A percentile compares a stretch with the other conserved stretches of the same genome.
Conservation (phyloP, 2,888 invertebrate species). For the Morpho helenor region DNA sequence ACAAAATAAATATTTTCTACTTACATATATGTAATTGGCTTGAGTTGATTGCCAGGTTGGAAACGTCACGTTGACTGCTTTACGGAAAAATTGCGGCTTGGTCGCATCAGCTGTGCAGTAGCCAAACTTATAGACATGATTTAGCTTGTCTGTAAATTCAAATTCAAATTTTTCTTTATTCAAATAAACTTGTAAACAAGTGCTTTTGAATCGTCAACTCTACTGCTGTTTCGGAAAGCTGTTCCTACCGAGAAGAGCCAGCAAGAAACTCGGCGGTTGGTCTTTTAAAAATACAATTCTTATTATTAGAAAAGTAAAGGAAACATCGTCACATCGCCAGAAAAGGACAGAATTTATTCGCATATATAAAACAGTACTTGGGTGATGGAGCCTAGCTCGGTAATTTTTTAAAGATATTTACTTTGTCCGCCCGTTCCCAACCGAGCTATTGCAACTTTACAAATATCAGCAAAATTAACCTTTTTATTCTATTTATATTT, state of each 20-base stretch:
- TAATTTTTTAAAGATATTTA: too few species aligned
- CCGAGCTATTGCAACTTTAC: too few species aligned
- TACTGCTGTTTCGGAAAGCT: too few species aligned
- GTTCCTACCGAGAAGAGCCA: too few species aligned
- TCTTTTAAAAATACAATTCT: too few species aligned
- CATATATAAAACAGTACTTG: too few species aligned
- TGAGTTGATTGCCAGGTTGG: slow-evolving; percentile 31
- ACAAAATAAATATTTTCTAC: slow-evolving; percentile 26
- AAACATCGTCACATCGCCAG: neutral
- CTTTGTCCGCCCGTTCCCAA: too few species aligned
- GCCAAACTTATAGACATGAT: slow-evolving; percentile 55
- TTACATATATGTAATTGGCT: slow-evolving; percentile 45
- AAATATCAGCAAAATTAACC: too few species aligned
- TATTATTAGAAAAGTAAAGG: neutral
- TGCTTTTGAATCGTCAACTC: neutral
- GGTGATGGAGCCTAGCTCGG: too few species aligned
- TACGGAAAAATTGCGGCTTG: slow-evolving; percentile 32
- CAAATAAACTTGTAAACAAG: too few species aligned
- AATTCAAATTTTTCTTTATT: neutral
- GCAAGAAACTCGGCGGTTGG: too few species aligned
- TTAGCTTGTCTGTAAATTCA: slow-evolving; percentile 33
- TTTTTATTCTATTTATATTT: too few species aligned
- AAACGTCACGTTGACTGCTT: slow-evolving; percentile 37
- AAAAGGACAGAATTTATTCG: neutral
- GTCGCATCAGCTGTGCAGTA: slow-evolving; percentile 40